A percentile compares a stretch with the other conserved stretches of the same genome.
Conservation (phyloP, 2,888 invertebrate species). For the Hipparchia semele region DNA sequence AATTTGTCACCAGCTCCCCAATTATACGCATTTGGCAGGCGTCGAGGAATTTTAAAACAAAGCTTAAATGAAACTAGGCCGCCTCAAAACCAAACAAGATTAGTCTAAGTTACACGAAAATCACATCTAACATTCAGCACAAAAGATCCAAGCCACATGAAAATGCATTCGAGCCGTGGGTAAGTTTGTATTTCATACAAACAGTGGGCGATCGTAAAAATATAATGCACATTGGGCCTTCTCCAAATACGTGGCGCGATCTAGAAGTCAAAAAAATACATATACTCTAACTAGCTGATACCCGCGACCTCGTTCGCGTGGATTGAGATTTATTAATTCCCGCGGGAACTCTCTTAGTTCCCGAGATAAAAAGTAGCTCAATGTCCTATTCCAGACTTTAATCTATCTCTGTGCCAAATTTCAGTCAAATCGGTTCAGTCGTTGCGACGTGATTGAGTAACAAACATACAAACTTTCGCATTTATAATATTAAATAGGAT, state of each 20-base stretch:
- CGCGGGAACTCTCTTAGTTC: too few species aligned
- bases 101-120: constrained; percentile 29
- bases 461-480: too few species aligned
- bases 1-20: constrained; percentile 22
- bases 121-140: constrained; percentile 25
- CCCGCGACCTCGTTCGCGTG: too few species aligned
- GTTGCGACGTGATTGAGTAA: too few species aligned
- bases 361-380: too few species aligned
- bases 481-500: too few species aligned
- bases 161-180: constrained; percentile 3
- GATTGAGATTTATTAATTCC: too few species aligned
- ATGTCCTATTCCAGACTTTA: too few species aligned
- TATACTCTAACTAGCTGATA: too few species aligned
- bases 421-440: too few species aligned
- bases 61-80: constrained; percentile 51
- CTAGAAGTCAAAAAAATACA: not conserved
- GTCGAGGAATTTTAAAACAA: constrained; percentile 64
- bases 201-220: constrained; percentile 46
- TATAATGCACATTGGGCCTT: constrained; percentile 49
- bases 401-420: too few species aligned
- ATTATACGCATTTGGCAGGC: constrained; percentile 60
- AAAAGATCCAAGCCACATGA: constrained; percentile 24
- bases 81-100: constrained; percentile 36
- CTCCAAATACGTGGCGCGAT: constrained; percentile 41
- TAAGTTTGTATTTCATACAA: constrained; percentile 42